Conservation (phyloP, 2,113 vertebrate genomes). For the Pelodiscus sinensis region DNA sequence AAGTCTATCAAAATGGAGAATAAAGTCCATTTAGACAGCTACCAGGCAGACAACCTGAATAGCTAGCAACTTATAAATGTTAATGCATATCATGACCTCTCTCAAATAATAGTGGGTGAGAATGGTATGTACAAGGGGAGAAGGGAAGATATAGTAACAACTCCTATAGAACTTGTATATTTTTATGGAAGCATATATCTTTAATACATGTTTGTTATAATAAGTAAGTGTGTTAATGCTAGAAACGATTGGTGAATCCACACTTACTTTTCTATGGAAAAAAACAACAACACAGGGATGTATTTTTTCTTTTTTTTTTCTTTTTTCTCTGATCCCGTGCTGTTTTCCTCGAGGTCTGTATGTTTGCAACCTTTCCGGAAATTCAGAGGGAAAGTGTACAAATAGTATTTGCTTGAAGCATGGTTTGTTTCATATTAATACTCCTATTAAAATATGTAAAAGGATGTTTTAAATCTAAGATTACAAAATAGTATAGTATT, state of each 20-base stretch:
- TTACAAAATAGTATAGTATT: neutral
- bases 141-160: neutral
- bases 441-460: neutral
- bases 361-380: neutral
- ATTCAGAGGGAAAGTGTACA: neutral
- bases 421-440: neutral
- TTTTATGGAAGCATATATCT: neutral
- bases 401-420: neutral
- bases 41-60: conserved; percentile 45
- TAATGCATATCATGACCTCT: conserved; percentile 10
- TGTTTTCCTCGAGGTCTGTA: neutral
- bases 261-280: conserved; percentile 10
- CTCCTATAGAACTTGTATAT: neutral
- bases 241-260: neutral
- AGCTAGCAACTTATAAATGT: conserved; percentile 36
- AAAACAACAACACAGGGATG: neutral
- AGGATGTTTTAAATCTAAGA: neutral
- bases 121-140: neutral
- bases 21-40: conserved; percentile 42
- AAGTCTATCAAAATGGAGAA: neutral
- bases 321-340: neutral
- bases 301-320: neutral
- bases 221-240: neutral
- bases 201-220: neutral
- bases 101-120: conserved; percentile 45